Evolutionary conservation across 1,140 invertebrate genomes (phyloP).

Genomic region (Drepana arcuata): DNA sequence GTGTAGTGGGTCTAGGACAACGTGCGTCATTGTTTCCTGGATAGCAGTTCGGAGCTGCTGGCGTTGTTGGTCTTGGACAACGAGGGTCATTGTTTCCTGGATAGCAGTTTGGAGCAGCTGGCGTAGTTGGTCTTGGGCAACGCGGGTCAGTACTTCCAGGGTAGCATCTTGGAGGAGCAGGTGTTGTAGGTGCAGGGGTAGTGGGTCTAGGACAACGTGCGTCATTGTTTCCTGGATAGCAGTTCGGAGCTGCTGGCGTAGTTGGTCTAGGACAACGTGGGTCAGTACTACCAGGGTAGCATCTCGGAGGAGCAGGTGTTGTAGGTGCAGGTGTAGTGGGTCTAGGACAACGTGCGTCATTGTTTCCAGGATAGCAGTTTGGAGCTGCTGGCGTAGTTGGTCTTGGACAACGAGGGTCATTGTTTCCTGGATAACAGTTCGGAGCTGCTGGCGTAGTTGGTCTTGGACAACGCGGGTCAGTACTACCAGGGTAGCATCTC

Average conservation of each 20-base stretch:
- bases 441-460: slow-evolving; percentile 19
- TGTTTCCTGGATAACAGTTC: slow-evolving; percentile 47
- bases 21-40: slow-evolving; percentile 39
- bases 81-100: slow-evolving; percentile 4
- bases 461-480: slow-evolving; percentile 42
- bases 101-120: slow-evolving; percentile 2
- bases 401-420: slow-evolving; percentile 50
- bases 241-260: slow-evolving; percentile 20
- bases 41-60: slow-evolving; percentile 24
- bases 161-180: slow-evolving; percentile 28
- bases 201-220: slow-evolving; percentile 20
- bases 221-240: slow-evolving; percentile 8
- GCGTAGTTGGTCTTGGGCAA: slow-evolving; percentile 3
- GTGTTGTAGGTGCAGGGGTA: slow-evolving; percentile 32
- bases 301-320: slow-evolving; percentile 17
- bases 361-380: slow-evolving; percentile 15
- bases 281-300: slow-evolving; percentile 16
- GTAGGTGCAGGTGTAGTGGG: slow-evolving; percentile 23
- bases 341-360: slow-evolving; percentile 4
- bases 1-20: slow-evolving; percentile 25
- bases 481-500: slow-evolving; percentile 36
- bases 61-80: slow-evolving; percentile 17
- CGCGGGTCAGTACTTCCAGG: slow-evolving; percentile 9
- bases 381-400: slow-evolving; percentile 15
- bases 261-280: slow-evolving; percentile 18